A percentile compares a stretch with the other conserved stretches of the same genome.
Conservation (phyloP, 2,113 vertebrate genomes). For the Ictalurus punctatus region DNA sequence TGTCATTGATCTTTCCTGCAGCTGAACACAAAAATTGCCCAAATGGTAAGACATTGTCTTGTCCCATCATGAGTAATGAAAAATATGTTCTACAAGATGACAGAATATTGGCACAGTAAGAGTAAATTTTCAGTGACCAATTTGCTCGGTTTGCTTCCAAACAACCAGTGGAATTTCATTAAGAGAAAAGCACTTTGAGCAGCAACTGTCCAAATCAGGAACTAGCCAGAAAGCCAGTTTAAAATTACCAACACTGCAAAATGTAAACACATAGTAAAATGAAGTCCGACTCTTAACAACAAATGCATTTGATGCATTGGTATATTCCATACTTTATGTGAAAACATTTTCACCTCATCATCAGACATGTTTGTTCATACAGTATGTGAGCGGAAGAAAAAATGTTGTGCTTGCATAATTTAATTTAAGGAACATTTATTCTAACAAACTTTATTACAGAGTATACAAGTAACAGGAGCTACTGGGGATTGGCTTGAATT, state of each 20-base stretch:
- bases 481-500: neutral
- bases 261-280: neutral
- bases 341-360: neutral
- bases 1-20: neutral
- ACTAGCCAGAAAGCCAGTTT: neutral
- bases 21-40: neutral
- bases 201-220: neutral
- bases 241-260: neutral
- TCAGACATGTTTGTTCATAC: neutral
- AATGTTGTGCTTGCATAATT: neutral
- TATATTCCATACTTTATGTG: neutral
- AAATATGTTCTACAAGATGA: neutral
- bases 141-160: neutral
- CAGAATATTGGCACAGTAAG: neutral
- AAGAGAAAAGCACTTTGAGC: neutral
- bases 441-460: neutral
- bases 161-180: neutral
- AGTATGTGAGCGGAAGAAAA: neutral
- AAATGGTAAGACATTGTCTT: neutral
- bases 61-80: neutral
- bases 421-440: neutral
- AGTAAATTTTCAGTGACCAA: neutral
- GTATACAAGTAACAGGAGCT: neutral
- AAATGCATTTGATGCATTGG: neutral
- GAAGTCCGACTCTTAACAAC: neutral